These are phyloP conservation scores for Amphibalanus amphitrite DNA, from an alignment of 1,140 invertebrate species.

Conservation along the genomic window DNA sequence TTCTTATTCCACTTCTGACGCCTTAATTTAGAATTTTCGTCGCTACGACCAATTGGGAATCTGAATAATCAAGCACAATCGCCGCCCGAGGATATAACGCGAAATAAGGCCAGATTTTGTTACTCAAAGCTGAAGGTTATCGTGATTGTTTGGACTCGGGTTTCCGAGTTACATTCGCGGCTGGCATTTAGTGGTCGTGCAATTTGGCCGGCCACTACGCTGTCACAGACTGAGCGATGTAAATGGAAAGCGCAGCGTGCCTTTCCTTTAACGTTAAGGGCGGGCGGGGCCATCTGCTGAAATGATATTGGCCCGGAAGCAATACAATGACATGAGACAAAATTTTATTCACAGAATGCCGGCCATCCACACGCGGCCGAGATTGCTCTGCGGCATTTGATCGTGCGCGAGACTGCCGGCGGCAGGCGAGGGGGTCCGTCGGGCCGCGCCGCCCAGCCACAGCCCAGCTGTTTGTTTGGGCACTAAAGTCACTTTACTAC, in stretches of 20 bases:
- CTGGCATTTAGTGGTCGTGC: neutral
- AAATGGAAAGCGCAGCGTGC: neutral
- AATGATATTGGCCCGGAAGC: neutral
- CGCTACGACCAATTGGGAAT: slow-evolving; percentile 1
- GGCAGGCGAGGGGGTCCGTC: no score
- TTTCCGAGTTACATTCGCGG: neutral
- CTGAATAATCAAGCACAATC: neutral
- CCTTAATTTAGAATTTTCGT: neutral
- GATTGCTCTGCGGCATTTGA: no score
- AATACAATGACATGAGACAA: neutral
- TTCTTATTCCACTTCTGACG: neutral
- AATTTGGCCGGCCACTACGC: neutral
- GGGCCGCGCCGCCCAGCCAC: no score
- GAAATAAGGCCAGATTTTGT: neutral
- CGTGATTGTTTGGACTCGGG: neutral
- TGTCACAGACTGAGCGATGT: neutral
- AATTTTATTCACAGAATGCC: neutral
- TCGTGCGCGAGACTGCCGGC: no score
- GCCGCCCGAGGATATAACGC: neutral
- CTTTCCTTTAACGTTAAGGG: neutral
- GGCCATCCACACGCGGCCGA: no score
- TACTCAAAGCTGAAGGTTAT: neutral
- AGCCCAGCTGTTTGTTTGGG: no score
- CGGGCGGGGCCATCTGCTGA: neutral
- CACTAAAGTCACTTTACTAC: no score